Conservation (phyloP, 2,888 invertebrate genomes). For the Fragum fragum region DNA sequence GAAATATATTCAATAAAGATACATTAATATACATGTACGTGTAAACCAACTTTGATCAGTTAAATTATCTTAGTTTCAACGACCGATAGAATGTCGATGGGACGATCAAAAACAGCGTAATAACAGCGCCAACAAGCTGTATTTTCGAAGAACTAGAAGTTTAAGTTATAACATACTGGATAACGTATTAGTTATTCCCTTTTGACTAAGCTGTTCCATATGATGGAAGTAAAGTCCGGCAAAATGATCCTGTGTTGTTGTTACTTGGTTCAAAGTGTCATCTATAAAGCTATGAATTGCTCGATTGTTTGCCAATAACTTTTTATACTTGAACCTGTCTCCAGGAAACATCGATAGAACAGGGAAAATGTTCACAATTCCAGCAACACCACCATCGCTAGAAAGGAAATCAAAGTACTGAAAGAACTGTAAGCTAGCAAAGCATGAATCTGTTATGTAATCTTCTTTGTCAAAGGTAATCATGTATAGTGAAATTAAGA, state of each 20-base stretch:
- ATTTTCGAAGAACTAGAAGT: no score
- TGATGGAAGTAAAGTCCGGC: neutral
- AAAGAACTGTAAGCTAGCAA: no score
- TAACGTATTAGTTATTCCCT: neutral
- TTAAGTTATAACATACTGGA: neutral
- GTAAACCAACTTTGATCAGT: no score
- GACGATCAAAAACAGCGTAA: no score
- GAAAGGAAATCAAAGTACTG: neutral
- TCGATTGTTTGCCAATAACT: neutral
- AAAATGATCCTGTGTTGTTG: neutral
- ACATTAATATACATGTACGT: no score
- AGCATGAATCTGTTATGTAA: no score
- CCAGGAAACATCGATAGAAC: neutral
- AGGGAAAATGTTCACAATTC: constrained; percentile 16
- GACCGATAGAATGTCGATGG: no score
- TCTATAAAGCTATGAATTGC: constrained; percentile 7
- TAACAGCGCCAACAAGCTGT: no score
- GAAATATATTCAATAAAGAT: no score
- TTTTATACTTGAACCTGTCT: neutral
- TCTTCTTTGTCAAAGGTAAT: no score
- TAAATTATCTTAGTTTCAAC: no score
- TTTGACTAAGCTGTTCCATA: neutral
- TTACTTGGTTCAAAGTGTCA: neutral
- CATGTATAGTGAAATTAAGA: no score
- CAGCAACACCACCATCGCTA: constrained; percentile 3